Base-by-base conservation (phyloP, 2,888 invertebrate species). In the Macrosiphum euphorbiae region DNA sequence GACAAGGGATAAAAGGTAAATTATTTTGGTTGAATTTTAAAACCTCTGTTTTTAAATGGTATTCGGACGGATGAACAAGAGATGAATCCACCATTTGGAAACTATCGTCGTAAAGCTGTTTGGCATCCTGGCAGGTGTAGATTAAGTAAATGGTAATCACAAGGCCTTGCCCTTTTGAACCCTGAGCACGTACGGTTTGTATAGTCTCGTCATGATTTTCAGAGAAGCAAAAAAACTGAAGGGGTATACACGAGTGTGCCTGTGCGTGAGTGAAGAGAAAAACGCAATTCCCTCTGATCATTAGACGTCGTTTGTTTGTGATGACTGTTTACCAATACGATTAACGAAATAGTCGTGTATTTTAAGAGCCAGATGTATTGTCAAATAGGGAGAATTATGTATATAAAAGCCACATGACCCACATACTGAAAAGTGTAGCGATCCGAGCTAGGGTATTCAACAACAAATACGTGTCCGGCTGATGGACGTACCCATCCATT, bases 201-300 rank as follows among this genome's bases (percentile, higher is more conserved):
- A 50, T 67, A 88, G 61, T 92, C 87, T 67, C 28, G 52, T 92
- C 88, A 88, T 92, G 92, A 92, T 92, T 92, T 92, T 35, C 61
- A 13, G 50, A 35, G 58, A 88, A 10, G 41, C 3, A 52, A 67
- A 91, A 91, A 84, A 78, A n/a, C 3, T 35, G 50, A 50, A 87
- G 26, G 28, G 35, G 61, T 55, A n/a, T 20, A 11, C 26, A 24
- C 26, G 20, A n/a, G 47, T 90, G 8, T 24, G 78, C 24, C 26
- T 50, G 50, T 47, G n/a, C 24, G 24, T 1, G 35, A 26, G 16
- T 24, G 58, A 86, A 85, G n/a, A 47, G 26, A 88, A 88, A 61
- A 92, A 92, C 24, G n/a, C 35, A 61, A 92, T 47, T 67, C 35
- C 67, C 26, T 67, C 41, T 28, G 67, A 67, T 78, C 67, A 78